Conservation (phyloP, 2,888 invertebrate species). For the Pammene fasciana region DNA sequence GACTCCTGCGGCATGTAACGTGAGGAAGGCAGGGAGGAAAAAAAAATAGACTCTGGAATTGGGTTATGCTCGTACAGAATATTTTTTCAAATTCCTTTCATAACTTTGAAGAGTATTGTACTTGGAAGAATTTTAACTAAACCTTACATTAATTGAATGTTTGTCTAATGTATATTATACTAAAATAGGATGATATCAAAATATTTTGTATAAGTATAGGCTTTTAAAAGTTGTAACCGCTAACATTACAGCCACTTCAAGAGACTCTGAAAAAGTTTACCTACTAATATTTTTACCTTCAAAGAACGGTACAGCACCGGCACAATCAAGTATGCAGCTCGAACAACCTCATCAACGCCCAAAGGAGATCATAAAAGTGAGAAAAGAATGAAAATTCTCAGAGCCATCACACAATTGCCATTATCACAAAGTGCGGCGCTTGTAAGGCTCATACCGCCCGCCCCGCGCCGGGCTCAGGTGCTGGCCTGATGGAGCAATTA, state of each 20-base stretch:
- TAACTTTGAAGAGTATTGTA: neutral
- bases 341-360: conserved; percentile 29
- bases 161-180: neutral
- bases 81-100: conserved; percentile 5
- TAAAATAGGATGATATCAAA: neutral
- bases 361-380: conserved; percentile 22
- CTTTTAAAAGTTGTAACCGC: neutral
- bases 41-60: conserved; percentile 10
- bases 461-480: conserved; percentile 65
- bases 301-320: conserved; percentile 3
- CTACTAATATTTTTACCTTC: neutral
- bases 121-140: neutral
- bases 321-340: conserved; percentile 20
- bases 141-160: neutral
- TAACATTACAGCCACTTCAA: neutral
- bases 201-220: neutral
- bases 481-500: conserved; percentile 75
- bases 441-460: conserved; percentile 45
- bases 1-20: conserved; percentile 26
- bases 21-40: conserved; percentile 20
- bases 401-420: conserved; percentile 59
- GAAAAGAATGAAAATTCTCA: conserved; percentile 38
- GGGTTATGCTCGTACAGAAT: conserved; percentile 5
- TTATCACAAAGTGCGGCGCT: conserved; percentile 63
- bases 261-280: neutral